Base-by-base conservation (phyloP, 2,888 invertebrate species). In the Eupithecia subumbrata region DNA sequence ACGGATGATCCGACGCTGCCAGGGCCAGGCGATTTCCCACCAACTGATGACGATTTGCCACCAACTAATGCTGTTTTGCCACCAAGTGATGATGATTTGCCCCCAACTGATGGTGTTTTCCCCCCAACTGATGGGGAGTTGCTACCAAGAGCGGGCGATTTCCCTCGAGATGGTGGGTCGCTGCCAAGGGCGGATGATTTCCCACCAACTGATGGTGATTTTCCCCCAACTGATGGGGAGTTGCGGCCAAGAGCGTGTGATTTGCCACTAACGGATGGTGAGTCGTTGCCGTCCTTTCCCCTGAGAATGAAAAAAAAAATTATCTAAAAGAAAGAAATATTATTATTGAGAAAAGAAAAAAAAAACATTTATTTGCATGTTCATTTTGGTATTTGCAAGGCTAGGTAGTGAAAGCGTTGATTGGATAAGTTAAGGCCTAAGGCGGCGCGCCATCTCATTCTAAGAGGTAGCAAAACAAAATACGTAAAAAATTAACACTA, bases 61-160 rank as follows among this genome's bases (percentile, higher is more conserved):
- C 40, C 66, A 12, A 18, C 1, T 37, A n/a, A 37, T 25, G 73
- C 66, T 11, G 76, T 69, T 52, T 72, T 76, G 66, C 45, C 74
- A 4, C 73, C 69, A 12, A 1, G 5, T n/a, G 11, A 22, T 56
- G n/a, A 16, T 5, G 56, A 11, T 56, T 56, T 56, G 0, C 56
- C 56, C 2, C 25, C 66, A 66, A 18, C 18, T 8, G 30, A 30
- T 18, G 66, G 11, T 22, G 22, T 11, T 22, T 52, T 52, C 7
- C n/a, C 48, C 18, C 48, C n/a, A 8, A 52, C 48, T 52, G 48
- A 52, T n/a, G 48, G 18, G 16, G 18, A 52, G 18, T 8, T 52
- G 7, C 48, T n/a, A 2, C 48, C 48, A 52, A n/a, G 18, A n/a
- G 48, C 18, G 5, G 18, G 48, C 5, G 48, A 48, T 52, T n/a